Percentiles rank a stretch among this genome's conserved stretches.
These are phyloP conservation scores for Cryptoblepharus egeriae DNA, from an alignment of 2,797 vertebrate genomes.

Conservation along the genomic window DNA sequence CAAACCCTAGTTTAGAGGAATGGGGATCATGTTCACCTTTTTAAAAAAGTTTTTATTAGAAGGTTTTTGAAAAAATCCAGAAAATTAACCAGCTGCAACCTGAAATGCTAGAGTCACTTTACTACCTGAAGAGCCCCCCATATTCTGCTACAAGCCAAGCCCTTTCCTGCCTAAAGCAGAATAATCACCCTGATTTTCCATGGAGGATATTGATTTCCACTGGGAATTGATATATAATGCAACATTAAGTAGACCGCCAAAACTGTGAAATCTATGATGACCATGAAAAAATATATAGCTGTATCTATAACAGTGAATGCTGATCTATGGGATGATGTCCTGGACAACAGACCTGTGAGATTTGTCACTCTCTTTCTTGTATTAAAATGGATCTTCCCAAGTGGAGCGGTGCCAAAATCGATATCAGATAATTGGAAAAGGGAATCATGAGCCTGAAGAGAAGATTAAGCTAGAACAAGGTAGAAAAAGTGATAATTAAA, in stretches of 20 bases:
- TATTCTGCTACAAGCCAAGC: too few species aligned
- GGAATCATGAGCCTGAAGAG: neutral
- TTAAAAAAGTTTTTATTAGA: too few species aligned
- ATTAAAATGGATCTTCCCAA: neutral
- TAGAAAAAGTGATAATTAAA: conserved; percentile 38
- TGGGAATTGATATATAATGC: neutral
- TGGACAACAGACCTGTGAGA: neutral
- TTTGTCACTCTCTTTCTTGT: neutral
- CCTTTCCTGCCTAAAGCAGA: neutral
- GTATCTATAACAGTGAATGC: neutral
- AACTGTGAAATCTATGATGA: neutral
- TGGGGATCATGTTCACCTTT: too few species aligned
- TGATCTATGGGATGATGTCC: neutral
- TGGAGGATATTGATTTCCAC: neutral
- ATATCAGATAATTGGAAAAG: neutral
- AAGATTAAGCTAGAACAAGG: neutral
- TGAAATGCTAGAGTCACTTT: too few species aligned
- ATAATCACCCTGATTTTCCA: neutral
- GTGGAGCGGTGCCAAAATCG: neutral
- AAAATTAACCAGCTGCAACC: neutral
- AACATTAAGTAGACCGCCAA: neutral
- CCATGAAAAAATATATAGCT: neutral
- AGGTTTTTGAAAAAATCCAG: too few species aligned
- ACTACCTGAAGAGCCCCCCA: neutral
- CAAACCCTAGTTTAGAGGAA: too few species aligned